Evolutionary conservation across 2,888 invertebrate species (phyloP).

Genomic region (Plagodis dolabraria): DNA sequence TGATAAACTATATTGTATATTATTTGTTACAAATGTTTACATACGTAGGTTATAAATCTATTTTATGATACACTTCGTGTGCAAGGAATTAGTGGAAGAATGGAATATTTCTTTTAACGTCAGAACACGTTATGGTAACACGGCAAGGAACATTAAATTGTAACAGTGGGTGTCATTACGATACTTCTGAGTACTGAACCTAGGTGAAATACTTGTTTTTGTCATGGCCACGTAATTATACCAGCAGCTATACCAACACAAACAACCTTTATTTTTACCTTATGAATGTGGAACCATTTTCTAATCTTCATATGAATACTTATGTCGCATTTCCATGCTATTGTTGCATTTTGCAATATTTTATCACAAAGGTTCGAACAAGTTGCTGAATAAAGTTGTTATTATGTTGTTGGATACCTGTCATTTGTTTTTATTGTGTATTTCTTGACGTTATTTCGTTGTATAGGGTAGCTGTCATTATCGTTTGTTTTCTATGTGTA

Average conservation of each 20-base stretch:
- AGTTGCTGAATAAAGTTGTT: conserved; percentile 2
- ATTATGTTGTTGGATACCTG: background rate
- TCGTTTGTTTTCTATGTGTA: background rate
- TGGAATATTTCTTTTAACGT: conserved; percentile 1
- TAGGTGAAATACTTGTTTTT: conserved; percentile 29
- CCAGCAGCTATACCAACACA: conserved; percentile 42
- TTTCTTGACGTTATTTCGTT: background rate
- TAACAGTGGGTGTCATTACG: conserved; percentile 12
- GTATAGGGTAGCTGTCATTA: too few relatives aligned
- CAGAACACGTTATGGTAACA: conserved; percentile 5
- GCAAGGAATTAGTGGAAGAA: background rate
- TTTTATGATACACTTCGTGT: too few relatives aligned
- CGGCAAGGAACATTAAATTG: conserved; percentile 8
- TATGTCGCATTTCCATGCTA: conserved; percentile 8
- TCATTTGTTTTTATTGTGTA: background rate
- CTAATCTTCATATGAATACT: conserved; percentile 12
- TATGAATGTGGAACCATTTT: conserved; percentile 19
- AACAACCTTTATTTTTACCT: conserved; percentile 11
- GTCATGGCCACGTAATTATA: conserved; percentile 46
- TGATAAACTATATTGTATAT: too few relatives aligned
- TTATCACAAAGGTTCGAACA: conserved; percentile 3
- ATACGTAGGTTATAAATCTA: too few relatives aligned
- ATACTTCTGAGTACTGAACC: conserved; percentile 17
- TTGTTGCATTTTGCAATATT: conserved; percentile 5
- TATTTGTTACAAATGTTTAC: too few relatives aligned